Evolutionary conservation across 2,113 vertebrate genomes (phyloP), one percentile per base, ranked within the genome.

Genomic region (Geococcyx californianus): DNA sequence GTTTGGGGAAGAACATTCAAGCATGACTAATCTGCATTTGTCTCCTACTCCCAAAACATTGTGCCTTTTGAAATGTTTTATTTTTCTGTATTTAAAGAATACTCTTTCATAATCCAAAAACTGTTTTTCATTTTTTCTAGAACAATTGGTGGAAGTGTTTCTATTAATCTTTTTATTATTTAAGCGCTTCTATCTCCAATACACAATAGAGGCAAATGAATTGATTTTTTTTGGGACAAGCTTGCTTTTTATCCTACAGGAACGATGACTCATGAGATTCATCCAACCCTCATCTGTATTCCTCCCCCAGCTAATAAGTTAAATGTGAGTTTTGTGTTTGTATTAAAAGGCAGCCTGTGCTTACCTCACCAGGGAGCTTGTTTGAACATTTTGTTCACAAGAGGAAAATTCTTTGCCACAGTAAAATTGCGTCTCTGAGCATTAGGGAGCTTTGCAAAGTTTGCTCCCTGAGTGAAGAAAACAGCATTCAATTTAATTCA

Each of bases 221-320:
- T 96, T 96, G 84, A 81, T 96, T 97, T 97, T 95, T 94, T 96
- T 91, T 92, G 83, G 97, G 93, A 95, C 87, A 93, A 95, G 74
- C 68, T 87, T 94, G 90, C 59, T 97, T 97, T 97, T 93, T 97
- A 94, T 97, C 88, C 88, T 96, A 68, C 69, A 93, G 95, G 96
- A 98, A 87, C 0, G 31, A 95, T 98, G 98, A 98, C 79, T 98
- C 97, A 98, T 69, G 87, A 95, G 90, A 83, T 94, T 86, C 20
- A 31, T 73, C 74, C 69, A 92, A 79, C 47, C 47, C 80, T 97
- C 93, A 97, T 97, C 95, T 97, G 15, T 98, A 97, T 97, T 98
- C 97, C 95, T 97, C 95, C 96, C 75, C 89, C 95, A 94, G 49
- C 79, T 96, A 95, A 83, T 97, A 95, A 97, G 94, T 98, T 97